Conservation (phyloP, 2,113 vertebrate species). For the Carassius auratus region DNA sequence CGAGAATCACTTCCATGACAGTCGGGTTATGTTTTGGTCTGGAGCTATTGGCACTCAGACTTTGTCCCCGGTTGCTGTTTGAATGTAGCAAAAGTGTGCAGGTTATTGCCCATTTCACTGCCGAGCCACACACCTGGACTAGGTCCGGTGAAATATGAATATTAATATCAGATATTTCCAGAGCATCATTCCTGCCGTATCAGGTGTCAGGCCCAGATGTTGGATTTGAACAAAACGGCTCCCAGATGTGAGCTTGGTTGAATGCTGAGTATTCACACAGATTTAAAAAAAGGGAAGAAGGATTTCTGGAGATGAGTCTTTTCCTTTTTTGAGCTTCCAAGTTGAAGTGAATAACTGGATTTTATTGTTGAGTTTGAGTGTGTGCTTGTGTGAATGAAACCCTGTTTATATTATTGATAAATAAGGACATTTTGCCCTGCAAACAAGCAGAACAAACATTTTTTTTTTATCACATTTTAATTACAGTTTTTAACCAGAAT, state of each 20-base stretch:
- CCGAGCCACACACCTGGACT: constrained; percentile 39
- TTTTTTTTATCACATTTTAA: too few species aligned
- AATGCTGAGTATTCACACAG: constrained; percentile 30
- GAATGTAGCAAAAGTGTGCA: constrained; percentile 29
- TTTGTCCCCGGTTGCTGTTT: constrained; percentile 10
- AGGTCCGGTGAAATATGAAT: constrained; percentile 44
- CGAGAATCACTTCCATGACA: constrained; percentile 43
- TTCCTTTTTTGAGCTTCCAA: constrained; percentile 28
- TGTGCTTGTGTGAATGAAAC: constrained; percentile 20
- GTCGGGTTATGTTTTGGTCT: constrained; percentile 39
- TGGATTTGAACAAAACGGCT: constrained; percentile 47
- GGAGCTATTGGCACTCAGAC: background rate
- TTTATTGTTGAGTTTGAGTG: constrained; percentile 28
- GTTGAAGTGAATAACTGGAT: background rate
- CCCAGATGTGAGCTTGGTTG: constrained; percentile 47
- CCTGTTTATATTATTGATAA: constrained; percentile 2
- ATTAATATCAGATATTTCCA: constrained; percentile 47
- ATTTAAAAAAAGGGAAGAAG: constrained; percentile 30
- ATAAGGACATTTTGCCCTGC: too few species aligned
- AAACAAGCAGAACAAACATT: too few species aligned
- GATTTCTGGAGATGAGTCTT: background rate
- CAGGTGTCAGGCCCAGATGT: constrained; percentile 48
- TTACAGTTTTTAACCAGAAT: too few species aligned
- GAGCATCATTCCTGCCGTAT: constrained; percentile 35
- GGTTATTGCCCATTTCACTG: constrained; percentile 38